phyloP scores from a whole-genome alignment of 2,113 vertebrate species.

The Forbesichthys papilliferus region DNA sequence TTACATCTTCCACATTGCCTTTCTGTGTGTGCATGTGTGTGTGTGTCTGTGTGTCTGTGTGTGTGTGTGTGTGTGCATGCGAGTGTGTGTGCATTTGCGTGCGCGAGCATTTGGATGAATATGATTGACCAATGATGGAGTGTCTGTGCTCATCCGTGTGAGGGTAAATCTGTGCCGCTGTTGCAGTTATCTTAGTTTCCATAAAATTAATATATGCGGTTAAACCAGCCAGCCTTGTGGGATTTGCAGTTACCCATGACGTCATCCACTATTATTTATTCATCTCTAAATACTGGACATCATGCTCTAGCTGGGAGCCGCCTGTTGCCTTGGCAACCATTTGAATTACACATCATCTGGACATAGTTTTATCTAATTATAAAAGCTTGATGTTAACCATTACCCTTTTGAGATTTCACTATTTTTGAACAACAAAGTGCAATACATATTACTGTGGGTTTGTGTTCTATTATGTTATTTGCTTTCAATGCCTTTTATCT shows the following conservation, averaged over 20 bases:
- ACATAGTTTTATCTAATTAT: constrained; percentile 37
- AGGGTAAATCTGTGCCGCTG: background rate
- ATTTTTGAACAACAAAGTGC: background rate
- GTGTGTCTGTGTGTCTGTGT: background rate
- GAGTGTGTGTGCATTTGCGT: background rate
- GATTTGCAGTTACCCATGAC: constrained; percentile 39
- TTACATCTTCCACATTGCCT: background rate
- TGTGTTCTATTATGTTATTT: background rate
- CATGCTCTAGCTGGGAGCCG: constrained; percentile 31
- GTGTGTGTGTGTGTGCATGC: constrained; percentile 2
- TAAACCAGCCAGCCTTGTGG: background rate
- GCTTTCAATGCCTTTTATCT: background rate
- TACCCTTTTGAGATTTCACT: constrained; percentile 8
- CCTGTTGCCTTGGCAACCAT: constrained; percentile 52
- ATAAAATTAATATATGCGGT: constrained; percentile 33
- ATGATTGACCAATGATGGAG: background rate
- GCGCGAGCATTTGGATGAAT: background rate
- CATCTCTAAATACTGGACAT: constrained; percentile 33
- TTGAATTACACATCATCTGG: constrained; percentile 45
- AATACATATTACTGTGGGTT: background rate
- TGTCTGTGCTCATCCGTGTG: background rate
- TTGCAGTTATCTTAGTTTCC: constrained; percentile 16
- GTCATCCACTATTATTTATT: constrained; percentile 34
- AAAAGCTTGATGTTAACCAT: constrained; percentile 12
- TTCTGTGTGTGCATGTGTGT: background rate